phyloP scores from a whole-genome alignment of 2,888 invertebrate species.

The Portevinia maculata region DNA sequence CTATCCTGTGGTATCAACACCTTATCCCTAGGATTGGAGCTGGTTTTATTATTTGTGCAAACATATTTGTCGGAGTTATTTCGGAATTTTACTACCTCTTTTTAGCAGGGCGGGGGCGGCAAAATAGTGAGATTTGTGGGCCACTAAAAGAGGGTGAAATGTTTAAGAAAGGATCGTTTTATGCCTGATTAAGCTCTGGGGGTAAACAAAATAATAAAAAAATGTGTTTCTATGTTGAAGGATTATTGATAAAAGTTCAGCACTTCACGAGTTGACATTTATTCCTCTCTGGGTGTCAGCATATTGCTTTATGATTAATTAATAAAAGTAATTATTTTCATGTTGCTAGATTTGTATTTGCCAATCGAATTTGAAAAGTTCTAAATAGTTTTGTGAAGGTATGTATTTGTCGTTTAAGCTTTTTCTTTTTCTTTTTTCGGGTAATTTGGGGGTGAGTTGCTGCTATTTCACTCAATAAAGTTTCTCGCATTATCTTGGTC shows the following conservation, averaged over 20 bases:
- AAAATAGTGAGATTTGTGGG: constrained; percentile 18
- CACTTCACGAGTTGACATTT: background rate
- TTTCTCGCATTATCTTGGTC: too few species aligned
- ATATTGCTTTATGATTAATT: constrained; percentile 42
- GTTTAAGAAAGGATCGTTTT: constrained; percentile 38
- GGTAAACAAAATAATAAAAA: constrained; percentile 67
- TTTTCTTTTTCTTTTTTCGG: too few species aligned
- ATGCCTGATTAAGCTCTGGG: constrained; percentile 42
- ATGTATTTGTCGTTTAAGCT: too few species aligned
- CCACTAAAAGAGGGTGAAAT: constrained; percentile 8
- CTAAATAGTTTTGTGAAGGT: too few species aligned
- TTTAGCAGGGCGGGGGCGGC: background rate
- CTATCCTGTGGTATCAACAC: constrained; percentile 21
- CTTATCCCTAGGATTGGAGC: constrained; percentile 14
- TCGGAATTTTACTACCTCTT: constrained; percentile 29
- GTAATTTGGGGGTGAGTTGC: too few species aligned
- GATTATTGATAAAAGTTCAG: constrained; percentile 29
- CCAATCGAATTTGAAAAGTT: background rate
- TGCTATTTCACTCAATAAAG: too few species aligned
- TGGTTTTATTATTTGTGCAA: constrained; percentile 21
- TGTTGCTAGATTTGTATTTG: constrained; percentile 37
- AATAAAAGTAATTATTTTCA: constrained; percentile 55
- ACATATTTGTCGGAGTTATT: constrained; percentile 35
- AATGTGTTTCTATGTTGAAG: constrained; percentile 42
- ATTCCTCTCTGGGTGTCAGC: constrained; percentile 1